Percentiles rank a stretch among this genome's conserved stretches.
Evolutionary conservation across 2,888 invertebrate species (phyloP).

Genomic region (Lutraria lutraria): DNA sequence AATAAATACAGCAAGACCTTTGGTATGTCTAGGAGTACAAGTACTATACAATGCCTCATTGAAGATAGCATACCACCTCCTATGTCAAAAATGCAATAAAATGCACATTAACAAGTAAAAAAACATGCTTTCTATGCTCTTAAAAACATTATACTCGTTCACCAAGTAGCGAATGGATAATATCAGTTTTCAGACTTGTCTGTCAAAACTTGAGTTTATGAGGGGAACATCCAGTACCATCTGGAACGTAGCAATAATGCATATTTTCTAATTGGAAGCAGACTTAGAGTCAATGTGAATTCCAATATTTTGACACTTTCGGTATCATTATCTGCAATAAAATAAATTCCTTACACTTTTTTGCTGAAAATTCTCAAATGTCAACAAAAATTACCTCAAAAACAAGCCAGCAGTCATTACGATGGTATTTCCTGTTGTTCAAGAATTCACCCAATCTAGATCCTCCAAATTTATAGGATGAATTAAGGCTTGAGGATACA

Average conservation of each 20-base stretch:
- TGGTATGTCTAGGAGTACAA: not conserved
- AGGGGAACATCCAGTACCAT: not conserved
- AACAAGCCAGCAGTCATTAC: not conserved
- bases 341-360: not conserved
- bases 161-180: not conserved
- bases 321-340: not conserved
- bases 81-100: slow-evolving; percentile 22
- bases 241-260: not conserved
- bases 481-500: too few species aligned
- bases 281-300: not conserved
- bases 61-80: not conserved
- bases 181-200: slow-evolving; percentile 1
- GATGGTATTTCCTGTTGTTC: not conserved
- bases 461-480: too few species aligned
- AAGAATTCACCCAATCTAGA: not conserved
- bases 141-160: not conserved
- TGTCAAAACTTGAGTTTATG: slow-evolving; percentile 11
- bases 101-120: slow-evolving; percentile 18
- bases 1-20: not conserved
- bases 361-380: slow-evolving; percentile 6
- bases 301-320: not conserved
- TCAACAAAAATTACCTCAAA: not conserved
- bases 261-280: not conserved
- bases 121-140: not conserved
- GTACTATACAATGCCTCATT: not conserved